Conservation (phyloP, 2,797 vertebrate genomes). For the Amphiprion clarkii region DNA sequence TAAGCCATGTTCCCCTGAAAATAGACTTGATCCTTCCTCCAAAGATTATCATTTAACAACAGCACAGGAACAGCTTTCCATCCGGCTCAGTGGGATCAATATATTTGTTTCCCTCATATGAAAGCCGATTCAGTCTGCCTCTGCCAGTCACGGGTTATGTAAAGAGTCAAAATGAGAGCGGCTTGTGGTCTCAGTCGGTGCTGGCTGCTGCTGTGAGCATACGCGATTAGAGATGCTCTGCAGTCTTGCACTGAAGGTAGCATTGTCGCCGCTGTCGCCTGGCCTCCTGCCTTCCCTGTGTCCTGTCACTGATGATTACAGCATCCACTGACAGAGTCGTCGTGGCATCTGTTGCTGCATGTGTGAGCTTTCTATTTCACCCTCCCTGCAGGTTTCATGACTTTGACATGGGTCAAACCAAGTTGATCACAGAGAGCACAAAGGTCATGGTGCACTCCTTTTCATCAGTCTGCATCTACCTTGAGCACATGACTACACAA, state of each 20-base stretch:
- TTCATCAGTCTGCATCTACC: background rate
- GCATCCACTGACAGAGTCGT: constrained; percentile 10
- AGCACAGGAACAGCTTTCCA: constrained; percentile 28
- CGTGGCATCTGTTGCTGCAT: background rate
- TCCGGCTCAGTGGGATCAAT: constrained; percentile 58
- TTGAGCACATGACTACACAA: background rate
- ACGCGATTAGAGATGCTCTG: constrained; percentile 49
- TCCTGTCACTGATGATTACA: constrained; percentile 62
- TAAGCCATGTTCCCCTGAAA: constrained; percentile 7
- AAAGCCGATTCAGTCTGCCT: constrained; percentile 38
- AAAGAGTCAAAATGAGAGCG: constrained; percentile 35
- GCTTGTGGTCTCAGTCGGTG: constrained; percentile 15
- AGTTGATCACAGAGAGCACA: constrained; percentile 9
- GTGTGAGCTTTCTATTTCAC: constrained; percentile 14
- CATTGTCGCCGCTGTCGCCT: constrained; percentile 11
- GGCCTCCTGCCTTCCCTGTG: constrained; percentile 10
- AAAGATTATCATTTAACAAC: constrained; percentile 48
- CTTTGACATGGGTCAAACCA: constrained; percentile 31
- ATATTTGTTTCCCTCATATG: constrained; percentile 37
- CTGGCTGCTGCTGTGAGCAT: constrained; percentile 21
- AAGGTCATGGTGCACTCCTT: background rate
- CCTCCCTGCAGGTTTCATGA: constrained; percentile 14
- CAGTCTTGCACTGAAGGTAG: constrained; percentile 20
- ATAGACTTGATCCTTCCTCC: constrained; percentile 11
- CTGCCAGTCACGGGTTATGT: constrained; percentile 21